phyloP scores from a whole-genome alignment of 2,113 vertebrate genomes.

The Cebidichthys violaceus region DNA sequence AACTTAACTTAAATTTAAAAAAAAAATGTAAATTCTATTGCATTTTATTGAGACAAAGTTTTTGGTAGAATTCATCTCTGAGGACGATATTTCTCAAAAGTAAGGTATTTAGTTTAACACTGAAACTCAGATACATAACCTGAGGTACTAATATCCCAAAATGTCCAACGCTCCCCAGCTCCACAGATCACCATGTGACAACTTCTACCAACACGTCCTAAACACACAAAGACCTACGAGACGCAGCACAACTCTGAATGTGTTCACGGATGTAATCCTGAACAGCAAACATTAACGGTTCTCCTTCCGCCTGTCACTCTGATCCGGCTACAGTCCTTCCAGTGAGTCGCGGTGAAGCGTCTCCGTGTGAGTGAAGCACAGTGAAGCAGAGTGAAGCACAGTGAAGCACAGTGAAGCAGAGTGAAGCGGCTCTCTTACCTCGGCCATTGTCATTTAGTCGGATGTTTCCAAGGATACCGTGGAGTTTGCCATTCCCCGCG shows the following conservation, averaged over 20 bases:
- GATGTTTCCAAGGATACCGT: conserved; percentile 85
- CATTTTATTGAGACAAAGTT: not conserved
- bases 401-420: too few relatives aligned
- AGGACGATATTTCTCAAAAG: not conserved
- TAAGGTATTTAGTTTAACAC: not conserved
- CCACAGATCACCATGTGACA: not conserved
- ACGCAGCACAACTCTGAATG: not conserved
- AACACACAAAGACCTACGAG: not conserved
- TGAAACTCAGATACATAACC: not conserved
- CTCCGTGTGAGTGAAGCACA: conserved; percentile 21
- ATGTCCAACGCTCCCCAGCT: not conserved
- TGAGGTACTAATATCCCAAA: not conserved
- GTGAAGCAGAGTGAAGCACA: too few relatives aligned
- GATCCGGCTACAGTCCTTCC: conserved; percentile 22
- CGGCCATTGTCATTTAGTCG: conserved; percentile 91
- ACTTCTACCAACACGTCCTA: not conserved
- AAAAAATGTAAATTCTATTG: too few relatives aligned
- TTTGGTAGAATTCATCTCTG: not conserved
- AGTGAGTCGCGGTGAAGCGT: conserved; percentile 45
- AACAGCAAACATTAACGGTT: not conserved
- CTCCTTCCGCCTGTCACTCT: conserved; percentile 8
- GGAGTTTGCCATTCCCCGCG: conserved; percentile 90
- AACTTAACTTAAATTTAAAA: not conserved
- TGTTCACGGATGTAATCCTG: not conserved
- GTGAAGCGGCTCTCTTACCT: conserved; percentile 88